Evolutionary conservation across 2,888 invertebrate species (phyloP).

Genomic region (Netelia inedita): DNA sequence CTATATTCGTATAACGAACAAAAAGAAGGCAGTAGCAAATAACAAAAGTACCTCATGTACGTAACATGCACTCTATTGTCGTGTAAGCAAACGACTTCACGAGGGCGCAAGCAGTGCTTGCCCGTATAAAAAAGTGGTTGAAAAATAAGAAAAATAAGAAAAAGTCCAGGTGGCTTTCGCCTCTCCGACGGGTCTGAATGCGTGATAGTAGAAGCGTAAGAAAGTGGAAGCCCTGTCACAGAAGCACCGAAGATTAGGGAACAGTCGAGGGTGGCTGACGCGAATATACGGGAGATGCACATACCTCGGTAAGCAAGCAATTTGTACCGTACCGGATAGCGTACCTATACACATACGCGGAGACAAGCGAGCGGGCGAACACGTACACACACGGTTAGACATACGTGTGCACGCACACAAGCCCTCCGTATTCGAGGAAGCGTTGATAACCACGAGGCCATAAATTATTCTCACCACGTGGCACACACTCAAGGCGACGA

Average conservation of each 20-base stretch:
- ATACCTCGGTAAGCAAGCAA: conserved; percentile 65
- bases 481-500: conserved; percentile 19
- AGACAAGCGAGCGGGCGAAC: background rate
- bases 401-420: background rate
- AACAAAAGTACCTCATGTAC: conserved; percentile 36
- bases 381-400: background rate
- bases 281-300: conserved; percentile 60
- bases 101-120: conserved; percentile 5
- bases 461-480: conserved; percentile 57
- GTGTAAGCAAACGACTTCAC: conserved; percentile 2
- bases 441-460: conserved; percentile 46
- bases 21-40: background rate
- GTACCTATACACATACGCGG: background rate
- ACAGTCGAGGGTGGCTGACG: conserved; percentile 50
- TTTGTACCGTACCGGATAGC: conserved; percentile 49
- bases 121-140: conserved; percentile 7
- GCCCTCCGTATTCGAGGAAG: background rate
- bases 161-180: background rate
- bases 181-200: background rate
- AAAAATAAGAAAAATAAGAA: background rate
- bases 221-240: conserved; percentile 25
- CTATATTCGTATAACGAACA: background rate
- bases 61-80: conserved; percentile 41
- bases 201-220: background rate
- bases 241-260: conserved; percentile 55